Evolutionary conservation across 2,888 invertebrate genomes (phyloP).

Genomic region (Cecidostiba fungosa): DNA sequence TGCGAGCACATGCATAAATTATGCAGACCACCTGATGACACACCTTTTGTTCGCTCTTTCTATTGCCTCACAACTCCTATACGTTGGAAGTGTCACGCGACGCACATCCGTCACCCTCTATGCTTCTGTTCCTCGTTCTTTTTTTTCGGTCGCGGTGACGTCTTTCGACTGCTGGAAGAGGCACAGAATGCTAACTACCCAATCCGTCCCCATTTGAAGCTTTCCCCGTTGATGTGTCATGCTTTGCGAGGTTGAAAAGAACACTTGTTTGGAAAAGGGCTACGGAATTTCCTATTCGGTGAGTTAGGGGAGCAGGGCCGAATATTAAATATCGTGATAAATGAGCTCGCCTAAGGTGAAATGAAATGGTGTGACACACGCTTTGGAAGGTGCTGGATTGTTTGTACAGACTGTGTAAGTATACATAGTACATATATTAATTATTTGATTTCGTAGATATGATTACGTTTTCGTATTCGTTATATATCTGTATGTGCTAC

Average conservation of each 20-base stretch:
- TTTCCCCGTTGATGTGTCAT: background rate
- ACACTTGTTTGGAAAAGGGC: background rate
- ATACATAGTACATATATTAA: background rate
- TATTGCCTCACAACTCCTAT: background rate
- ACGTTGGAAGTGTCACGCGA: slow-evolving; percentile 3
- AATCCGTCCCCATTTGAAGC: background rate
- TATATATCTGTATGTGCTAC: too few relatives aligned
- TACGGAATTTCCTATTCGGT: background rate
- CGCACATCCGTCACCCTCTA: slow-evolving; percentile 33
- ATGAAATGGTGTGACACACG: background rate
- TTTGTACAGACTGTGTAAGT: background rate
- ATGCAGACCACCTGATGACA: background rate
- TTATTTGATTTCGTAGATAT: background rate
- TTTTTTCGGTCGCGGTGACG: background rate
- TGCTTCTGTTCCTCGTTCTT: background rate
- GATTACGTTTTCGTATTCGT: too few relatives aligned
- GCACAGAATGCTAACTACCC: background rate
- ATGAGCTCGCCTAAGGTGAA: background rate
- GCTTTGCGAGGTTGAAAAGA: background rate
- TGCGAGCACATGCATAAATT: background rate
- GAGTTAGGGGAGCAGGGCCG: background rate
- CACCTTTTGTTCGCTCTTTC: background rate
- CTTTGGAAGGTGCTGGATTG: background rate
- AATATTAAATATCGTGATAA: slow-evolving; percentile 4
- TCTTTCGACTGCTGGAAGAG: slow-evolving; percentile 1